Evolutionary conservation across 92 coral and sea anemone genomes (phyloP).

Genomic region (Phymanthus crucifer): DNA sequence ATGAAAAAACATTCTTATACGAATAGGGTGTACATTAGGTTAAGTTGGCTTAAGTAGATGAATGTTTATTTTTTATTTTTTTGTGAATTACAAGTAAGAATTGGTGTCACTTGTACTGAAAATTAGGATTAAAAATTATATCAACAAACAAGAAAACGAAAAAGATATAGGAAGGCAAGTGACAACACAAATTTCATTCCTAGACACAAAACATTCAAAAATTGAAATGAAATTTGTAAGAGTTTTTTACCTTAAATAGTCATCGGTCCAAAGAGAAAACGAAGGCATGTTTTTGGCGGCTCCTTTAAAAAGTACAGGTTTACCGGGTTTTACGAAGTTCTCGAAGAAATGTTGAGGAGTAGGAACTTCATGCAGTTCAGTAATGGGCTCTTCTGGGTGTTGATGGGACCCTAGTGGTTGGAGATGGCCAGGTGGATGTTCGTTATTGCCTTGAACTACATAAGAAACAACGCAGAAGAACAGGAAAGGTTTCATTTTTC

Average conservation of each 20-base stretch:
- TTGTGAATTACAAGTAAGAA: no score
- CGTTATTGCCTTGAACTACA: constrained; percentile 9
- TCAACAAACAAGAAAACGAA: no score
- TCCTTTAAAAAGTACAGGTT: constrained; percentile 82
- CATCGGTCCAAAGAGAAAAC: constrained; percentile 86
- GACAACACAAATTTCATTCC: no score
- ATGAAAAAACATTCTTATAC: no score
- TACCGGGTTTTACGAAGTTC: constrained; percentile 64
- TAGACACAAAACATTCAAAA: no score
- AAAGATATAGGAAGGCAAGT: no score
- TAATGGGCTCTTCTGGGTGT: constrained; percentile 67
- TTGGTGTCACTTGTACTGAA: not conserved
- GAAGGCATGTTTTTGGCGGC: constrained; percentile 90
- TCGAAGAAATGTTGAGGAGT: constrained; percentile 75
- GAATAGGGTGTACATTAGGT: no score
- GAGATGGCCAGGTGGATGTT: constrained; percentile 77
- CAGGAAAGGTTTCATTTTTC: constrained; percentile 6
- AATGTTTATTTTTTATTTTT: no score
- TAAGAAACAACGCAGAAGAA: constrained; percentile 1
- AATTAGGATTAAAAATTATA: no score
- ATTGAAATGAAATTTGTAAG: not conserved
- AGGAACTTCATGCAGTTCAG: constrained; percentile 53
- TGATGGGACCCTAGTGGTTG: constrained; percentile 90
- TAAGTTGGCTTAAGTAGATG: no score
- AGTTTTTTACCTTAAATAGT: constrained; percentile 76